A percentile compares a stretch with the other conserved stretches of the same genome.
phyloP scores from a whole-genome alignment of 2,888 invertebrate genomes.

The Dinocampus coccinellae region DNA sequence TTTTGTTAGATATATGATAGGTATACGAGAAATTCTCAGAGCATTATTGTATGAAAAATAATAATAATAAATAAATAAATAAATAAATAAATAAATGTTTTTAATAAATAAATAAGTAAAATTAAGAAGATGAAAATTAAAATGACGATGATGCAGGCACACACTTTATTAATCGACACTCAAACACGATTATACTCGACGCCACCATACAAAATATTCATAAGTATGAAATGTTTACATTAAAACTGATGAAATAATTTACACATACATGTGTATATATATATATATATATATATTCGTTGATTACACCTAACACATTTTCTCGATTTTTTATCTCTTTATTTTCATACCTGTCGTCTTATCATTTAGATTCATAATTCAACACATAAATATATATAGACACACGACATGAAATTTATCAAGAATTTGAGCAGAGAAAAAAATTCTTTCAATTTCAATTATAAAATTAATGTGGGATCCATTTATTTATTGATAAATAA shows the following conservation, averaged over 20 bases:
- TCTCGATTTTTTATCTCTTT: neutral
- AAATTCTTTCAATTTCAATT: too few species aligned
- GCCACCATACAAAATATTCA: neutral
- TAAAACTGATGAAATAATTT: neutral
- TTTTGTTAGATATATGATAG: neutral
- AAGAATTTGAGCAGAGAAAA: too few species aligned
- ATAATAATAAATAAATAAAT: neutral
- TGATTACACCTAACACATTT: neutral
- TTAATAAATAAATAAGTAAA: too few species aligned
- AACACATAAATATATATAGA: too few species aligned
- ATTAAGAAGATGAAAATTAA: neutral
- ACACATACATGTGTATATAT: neutral
- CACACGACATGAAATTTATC: too few species aligned
- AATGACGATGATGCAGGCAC: neutral
- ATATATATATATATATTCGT: neutral
- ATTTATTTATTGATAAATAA: too few species aligned
- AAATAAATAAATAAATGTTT: too few species aligned
- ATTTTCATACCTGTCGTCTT: neutral
- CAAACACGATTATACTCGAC: neutral
- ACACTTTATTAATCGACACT: neutral
- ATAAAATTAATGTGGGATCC: too few species aligned
- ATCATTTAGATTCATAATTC: neutral
- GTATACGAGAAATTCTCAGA: neutral
- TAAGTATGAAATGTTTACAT: neutral
- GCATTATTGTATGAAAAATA: neutral